Conservation (phyloP, 2,888 invertebrate genomes). For the Himalopsyche kuldschensis region DNA sequence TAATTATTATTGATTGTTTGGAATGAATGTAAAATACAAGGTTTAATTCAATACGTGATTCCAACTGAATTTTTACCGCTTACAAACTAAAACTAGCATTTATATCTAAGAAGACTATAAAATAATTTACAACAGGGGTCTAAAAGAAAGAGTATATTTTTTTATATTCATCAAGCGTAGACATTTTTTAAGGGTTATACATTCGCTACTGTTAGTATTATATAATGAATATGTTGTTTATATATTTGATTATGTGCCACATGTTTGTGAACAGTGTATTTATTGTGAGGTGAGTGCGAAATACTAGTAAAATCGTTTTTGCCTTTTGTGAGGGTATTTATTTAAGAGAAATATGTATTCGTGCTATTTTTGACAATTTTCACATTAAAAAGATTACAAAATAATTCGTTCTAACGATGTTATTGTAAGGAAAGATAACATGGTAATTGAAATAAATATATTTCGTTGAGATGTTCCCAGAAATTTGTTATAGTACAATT, state of each 20-base stretch:
- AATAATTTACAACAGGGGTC: background rate
- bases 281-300: background rate
- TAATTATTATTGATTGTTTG: too few species aligned
- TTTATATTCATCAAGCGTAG: background rate
- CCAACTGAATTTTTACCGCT: too few species aligned
- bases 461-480: too few species aligned
- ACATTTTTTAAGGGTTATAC: background rate
- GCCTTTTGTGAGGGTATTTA: background rate
- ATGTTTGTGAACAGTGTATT: background rate
- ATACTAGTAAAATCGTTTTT: background rate
- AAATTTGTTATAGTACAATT: too few species aligned
- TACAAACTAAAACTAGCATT: background rate
- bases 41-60: too few species aligned
- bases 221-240: background rate
- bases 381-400: too few species aligned
- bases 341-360: background rate
- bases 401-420: background rate
- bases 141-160: background rate
- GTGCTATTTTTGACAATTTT: background rate
- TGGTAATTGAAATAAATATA: too few species aligned
- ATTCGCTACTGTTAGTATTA: background rate
- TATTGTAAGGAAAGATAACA: too few species aligned
- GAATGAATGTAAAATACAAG: too few species aligned
- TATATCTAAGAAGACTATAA: background rate
- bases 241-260: background rate